Evolutionary conservation across 1,140 invertebrate genomes (phyloP), one percentile per base, ranked within the genome.

Genomic region (Matsumurasca onukii): DNA sequence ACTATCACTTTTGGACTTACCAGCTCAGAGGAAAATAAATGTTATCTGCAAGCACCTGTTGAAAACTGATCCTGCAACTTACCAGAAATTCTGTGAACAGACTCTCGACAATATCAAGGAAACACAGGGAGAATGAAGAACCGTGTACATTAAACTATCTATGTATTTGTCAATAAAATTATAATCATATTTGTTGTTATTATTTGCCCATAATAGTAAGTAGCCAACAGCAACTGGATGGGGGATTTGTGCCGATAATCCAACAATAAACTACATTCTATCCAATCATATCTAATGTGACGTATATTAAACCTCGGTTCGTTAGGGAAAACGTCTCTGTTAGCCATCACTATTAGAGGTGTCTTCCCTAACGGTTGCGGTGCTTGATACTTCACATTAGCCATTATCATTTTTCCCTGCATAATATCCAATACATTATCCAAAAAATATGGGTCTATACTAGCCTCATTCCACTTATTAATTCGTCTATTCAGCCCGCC

Each of bases 221-320:
- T 45, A 45, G 39, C 39, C 39, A 45, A 45, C n/a, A 45, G 39
- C 39, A 9, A 45, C n/a, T 45, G 39, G 39, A 45, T 45, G n/a
- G 39, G 39, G 9, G 9, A n/a, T n/a, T 45, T 45, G n/a, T 45
- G 39, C 9, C 39, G 39, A 45, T 45, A 45, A 45, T 45, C 39
- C n/a, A 45, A 45, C 39, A 45, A 45, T 45, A 45, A n/a, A 45
- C 9, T 9, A n/a, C 9, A 9, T n/a, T 45, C 9, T 12, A 9
- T 9, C 39, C 39, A 45, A 9, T 45, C 39, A 45, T 45, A 45
- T 45, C 39, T 45, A n/a, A 45, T 45, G n/a, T 45, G 39, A 9
- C 39, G 39, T 12, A 45, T 45, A 45, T 45, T 45, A 45, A 45
- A 45, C n/a, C 39, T 45, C n/a, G 9, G 9, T n/a, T 45, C 9